Percentiles rank a stretch among this genome's conserved stretches.
phyloP scores from a whole-genome alignment of 2,888 invertebrate genomes.

The Lottia scabra region DNA sequence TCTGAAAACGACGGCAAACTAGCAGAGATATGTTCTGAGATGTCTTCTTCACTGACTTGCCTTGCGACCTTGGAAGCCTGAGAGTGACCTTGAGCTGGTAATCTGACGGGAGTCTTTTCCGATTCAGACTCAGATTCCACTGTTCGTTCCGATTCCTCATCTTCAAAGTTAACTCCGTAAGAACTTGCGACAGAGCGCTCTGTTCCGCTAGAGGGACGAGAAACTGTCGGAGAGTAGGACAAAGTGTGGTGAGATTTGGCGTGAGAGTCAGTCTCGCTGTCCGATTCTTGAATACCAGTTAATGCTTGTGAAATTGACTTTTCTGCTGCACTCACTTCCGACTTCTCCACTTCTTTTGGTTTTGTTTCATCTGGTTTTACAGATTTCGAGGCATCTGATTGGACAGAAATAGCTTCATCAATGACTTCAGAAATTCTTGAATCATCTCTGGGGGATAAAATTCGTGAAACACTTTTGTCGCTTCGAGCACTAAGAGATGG shows the following conservation, averaged over 20 bases:
- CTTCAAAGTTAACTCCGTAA: constrained; percentile 22
- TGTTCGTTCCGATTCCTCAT: constrained; percentile 31
- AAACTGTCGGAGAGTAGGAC: constrained; percentile 30
- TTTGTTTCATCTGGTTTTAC: constrained; percentile 33
- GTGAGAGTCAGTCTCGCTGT: constrained; percentile 39
- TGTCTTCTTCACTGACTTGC: constrained; percentile 34
- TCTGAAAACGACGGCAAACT: constrained; percentile 39
- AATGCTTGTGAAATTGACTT: constrained; percentile 7
- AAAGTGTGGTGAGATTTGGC: constrained; percentile 38
- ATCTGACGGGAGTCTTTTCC: constrained; percentile 39
- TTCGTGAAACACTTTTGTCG: constrained; percentile 7
- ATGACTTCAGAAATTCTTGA: constrained; percentile 51
- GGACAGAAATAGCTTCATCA: constrained; percentile 38
- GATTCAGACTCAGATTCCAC: constrained; percentile 35
- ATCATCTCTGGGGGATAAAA: constrained; percentile 3
- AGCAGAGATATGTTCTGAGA: constrained; percentile 39
- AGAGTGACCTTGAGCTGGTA: constrained; percentile 9
- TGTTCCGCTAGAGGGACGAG: constrained; percentile 50
- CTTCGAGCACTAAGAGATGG: constrained; percentile 35
- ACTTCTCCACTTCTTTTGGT: neutral
- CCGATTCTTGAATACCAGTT: constrained; percentile 39
- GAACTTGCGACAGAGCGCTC: constrained; percentile 42
- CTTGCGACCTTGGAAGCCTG: constrained; percentile 8
- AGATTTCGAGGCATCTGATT: constrained; percentile 29
- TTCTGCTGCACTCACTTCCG: neutral